Evolutionary conservation across 2,888 invertebrate genomes (phyloP).

Genomic region (Metellina segmentata): DNA sequence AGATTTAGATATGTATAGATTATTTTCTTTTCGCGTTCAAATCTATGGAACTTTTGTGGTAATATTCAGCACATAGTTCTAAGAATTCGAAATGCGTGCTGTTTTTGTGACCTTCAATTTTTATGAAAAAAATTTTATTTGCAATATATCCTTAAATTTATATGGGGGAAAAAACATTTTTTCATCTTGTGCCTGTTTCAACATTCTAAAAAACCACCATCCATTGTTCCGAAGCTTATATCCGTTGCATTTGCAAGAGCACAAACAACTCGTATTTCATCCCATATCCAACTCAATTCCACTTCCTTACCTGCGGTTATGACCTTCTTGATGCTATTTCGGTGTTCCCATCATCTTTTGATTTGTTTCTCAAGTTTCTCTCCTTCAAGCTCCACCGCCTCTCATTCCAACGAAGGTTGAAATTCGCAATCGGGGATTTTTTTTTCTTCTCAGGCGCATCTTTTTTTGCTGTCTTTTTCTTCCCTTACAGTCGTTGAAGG

Average conservation of each 20-base stretch:
- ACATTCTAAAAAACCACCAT: background rate
- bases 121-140: background rate
- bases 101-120: background rate
- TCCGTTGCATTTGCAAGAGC: background rate
- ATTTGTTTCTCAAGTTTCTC: constrained; percentile 9
- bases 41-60: no score
- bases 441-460: background rate
- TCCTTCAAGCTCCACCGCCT: background rate
- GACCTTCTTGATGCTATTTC: constrained; percentile 9
- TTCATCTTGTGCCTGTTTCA: background rate
- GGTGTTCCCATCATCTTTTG: background rate
- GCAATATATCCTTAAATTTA: background rate
- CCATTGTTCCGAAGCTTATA: background rate
- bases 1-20: no score
- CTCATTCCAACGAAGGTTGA: constrained; percentile 2
- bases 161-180: background rate
- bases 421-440: background rate
- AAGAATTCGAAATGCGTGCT: no score
- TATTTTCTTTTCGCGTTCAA: no score
- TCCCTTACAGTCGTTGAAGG: constrained; percentile 8
- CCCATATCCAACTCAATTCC: background rate
- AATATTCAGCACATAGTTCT: no score
- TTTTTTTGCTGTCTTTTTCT: background rate
- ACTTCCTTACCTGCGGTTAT: background rate
- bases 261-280: background rate